A percentile compares a stretch with the other conserved stretches of the same genome.
These are phyloP conservation scores for Catharus ustulatus DNA, from an alignment of 2,797 vertebrate genomes.

Conservation along the genomic window DNA sequence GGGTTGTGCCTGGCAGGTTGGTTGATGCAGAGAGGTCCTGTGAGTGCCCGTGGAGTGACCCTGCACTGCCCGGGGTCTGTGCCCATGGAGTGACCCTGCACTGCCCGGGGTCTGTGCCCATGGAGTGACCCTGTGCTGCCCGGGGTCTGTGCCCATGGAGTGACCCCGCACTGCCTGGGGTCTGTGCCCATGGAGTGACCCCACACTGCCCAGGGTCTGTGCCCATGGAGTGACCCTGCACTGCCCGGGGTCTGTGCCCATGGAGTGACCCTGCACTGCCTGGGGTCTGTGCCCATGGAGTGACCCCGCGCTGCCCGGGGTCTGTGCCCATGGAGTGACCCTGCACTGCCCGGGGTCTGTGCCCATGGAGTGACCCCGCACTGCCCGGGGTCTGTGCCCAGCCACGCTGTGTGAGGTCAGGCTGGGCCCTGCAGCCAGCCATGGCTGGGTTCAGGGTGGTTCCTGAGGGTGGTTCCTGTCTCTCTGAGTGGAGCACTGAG, in stretches of 20 bases:
- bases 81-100: rapidly evolving
- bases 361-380: no score
- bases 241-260: no score
- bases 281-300: no score
- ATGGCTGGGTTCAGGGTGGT: rapidly evolving
- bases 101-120: background rate
- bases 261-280: no score
- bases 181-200: no score
- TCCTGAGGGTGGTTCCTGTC: no score
- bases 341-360: no score
- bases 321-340: no score
- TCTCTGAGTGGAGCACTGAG: background rate
- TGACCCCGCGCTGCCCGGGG: no score
- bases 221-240: no score
- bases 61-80: rapidly evolving
- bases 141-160: rapidly evolving
- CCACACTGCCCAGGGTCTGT: no score
- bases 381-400: no score
- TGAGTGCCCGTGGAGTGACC: rapidly evolving
- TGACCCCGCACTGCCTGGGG: background rate
- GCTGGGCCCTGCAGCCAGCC: rapidly evolving
- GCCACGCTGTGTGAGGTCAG: rapidly evolving
- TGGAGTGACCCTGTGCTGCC: rapidly evolving
- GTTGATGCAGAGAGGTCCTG: background rate
- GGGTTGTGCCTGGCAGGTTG: background rate